Conservation (phyloP, 2,113 vertebrate genomes). For the Serranochromis macrocephalus region DNA sequence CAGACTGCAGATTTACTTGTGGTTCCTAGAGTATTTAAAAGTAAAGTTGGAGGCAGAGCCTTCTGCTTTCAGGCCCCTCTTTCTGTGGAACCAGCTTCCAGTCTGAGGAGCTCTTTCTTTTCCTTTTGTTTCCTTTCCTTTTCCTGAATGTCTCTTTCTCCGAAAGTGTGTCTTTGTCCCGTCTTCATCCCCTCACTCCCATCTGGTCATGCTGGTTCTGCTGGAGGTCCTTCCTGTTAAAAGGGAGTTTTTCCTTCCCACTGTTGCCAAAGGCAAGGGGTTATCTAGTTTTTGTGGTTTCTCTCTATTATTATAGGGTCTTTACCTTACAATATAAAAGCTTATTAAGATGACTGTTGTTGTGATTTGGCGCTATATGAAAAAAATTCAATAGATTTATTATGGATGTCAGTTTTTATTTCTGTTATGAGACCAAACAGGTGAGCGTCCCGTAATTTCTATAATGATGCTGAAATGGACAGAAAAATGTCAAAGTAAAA, state of each 20-base stretch:
- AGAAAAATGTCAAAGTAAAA: not conserved
- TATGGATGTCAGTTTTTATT: not conserved
- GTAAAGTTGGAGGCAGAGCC: not conserved
- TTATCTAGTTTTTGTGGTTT: not conserved
- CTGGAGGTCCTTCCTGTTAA: not conserved
- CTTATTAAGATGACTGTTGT: not conserved
- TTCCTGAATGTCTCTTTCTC: not conserved
- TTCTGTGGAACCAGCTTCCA: not conserved
- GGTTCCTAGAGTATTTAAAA: not conserved
- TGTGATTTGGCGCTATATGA: not conserved
- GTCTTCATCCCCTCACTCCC: not conserved
- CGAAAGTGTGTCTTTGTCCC: not conserved
- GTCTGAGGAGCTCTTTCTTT: not conserved
- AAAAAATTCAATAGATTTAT: not conserved
- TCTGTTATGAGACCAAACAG: not conserved
- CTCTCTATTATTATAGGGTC: not conserved
- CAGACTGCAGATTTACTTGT: not conserved
- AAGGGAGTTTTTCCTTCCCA: not conserved
- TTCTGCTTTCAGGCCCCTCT: not conserved
- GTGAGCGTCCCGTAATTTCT: not conserved
- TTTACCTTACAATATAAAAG: not conserved
- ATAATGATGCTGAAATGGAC: not conserved
- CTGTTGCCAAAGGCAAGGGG: not conserved
- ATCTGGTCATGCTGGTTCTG: not conserved
- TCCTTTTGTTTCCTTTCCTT: not conserved